These are phyloP conservation scores for Bubalus kerabau DNA, from an alignment of 2,113 vertebrate genomes.

Conservation along the genomic window DNA sequence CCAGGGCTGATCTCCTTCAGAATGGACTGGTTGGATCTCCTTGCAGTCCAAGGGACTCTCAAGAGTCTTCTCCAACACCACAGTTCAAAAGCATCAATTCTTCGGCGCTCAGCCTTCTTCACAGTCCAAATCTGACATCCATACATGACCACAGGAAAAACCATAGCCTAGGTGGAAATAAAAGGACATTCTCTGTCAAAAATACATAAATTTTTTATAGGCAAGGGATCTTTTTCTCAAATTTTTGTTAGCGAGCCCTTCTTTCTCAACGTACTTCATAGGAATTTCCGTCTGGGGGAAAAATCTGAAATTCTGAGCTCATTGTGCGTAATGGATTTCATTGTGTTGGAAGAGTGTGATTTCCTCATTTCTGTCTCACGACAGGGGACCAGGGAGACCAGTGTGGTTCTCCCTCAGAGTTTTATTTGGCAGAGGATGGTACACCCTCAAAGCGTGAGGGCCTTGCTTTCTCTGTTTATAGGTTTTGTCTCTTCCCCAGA, in stretches of 20 bases:
- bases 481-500: neutral
- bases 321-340: neutral
- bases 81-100: too few relatives aligned
- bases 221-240: neutral
- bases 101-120: too few relatives aligned
- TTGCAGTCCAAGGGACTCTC: too few relatives aligned
- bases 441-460: neutral
- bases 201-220: neutral
- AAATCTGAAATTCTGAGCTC: neutral
- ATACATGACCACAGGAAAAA: too few relatives aligned
- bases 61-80: too few relatives aligned
- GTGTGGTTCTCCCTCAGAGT: neutral
- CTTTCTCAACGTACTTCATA: neutral
- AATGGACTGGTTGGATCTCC: too few relatives aligned
- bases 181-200: neutral
- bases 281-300: neutral
- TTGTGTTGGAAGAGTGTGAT: neutral
- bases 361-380: neutral
- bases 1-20: too few relatives aligned
- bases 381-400: neutral
- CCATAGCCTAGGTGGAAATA: neutral
- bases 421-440: neutral
- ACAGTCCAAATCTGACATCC: too few relatives aligned
- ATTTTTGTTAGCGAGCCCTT: neutral
- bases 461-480: neutral